Percentiles rank a stretch among this genome's conserved stretches.
Evolutionary conservation across 1,140 invertebrate species (phyloP).

Genomic region (Ips nitidus): DNA sequence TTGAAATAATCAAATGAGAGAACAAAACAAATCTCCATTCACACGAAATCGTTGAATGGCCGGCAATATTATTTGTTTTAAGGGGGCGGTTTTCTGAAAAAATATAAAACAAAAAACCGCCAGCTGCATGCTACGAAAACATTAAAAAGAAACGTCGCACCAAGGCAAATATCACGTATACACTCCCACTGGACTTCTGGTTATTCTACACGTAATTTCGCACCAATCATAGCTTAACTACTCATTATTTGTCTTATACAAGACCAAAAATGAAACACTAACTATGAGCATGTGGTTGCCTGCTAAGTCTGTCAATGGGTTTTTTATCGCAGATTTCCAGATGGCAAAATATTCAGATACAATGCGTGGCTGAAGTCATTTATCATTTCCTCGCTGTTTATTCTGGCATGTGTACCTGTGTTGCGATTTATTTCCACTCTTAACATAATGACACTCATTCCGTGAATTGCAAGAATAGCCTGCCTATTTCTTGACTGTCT

Average conservation of each 20-base stretch:
- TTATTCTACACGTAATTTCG: too few species aligned
- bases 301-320: conserved; percentile 19
- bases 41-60: not conserved
- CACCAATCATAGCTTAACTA: too few species aligned
- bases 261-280: not conserved
- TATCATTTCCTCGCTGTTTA: conserved; percentile 32
- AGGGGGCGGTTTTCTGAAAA: conserved; percentile 20
- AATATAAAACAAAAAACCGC: conserved; percentile 15
- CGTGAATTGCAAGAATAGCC: conserved; percentile 23
- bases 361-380: conserved; percentile 26
- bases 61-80: conserved; percentile 17
- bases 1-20: too few species aligned
- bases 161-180: conserved; percentile 16
- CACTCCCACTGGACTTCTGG: not conserved
- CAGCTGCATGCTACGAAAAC: conserved; percentile 28
- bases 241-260: too few species aligned
- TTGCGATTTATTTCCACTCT: conserved; percentile 28
- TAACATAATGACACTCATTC: conserved; percentile 26
- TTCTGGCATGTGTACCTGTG: conserved; percentile 32
- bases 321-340: conserved; percentile 31
- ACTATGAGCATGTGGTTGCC: conserved; percentile 8
- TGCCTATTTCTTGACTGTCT: not conserved
- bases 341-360: conserved; percentile 32
- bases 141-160: conserved; percentile 28
- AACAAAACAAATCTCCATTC: too few species aligned